Evolutionary conservation across 2,888 invertebrate genomes (phyloP).

Genomic region (Limnephilus rhombicus): DNA sequence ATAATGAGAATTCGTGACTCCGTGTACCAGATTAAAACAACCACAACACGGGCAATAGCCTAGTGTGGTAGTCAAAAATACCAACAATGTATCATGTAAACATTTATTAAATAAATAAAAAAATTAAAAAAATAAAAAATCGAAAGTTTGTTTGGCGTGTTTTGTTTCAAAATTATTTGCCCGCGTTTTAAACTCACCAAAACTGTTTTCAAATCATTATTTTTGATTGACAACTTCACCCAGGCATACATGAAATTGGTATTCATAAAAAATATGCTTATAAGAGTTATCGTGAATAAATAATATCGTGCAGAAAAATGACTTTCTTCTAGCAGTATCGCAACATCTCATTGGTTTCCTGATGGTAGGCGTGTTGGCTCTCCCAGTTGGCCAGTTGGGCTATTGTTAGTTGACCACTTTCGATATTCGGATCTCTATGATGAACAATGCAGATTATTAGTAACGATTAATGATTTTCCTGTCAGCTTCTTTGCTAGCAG

Average conservation of each 20-base stretch:
- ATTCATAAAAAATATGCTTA: background rate
- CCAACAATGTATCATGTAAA: too few species aligned
- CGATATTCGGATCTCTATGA: conserved; percentile 49
- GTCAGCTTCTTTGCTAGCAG: conserved; percentile 17
- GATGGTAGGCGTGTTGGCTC: conserved; percentile 39
- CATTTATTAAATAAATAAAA: too few species aligned
- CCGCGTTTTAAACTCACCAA: background rate
- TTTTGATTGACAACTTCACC: background rate
- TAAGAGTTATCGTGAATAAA: conserved; percentile 28
- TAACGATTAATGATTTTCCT: conserved; percentile 53
- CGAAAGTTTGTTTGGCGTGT: background rate
- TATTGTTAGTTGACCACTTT: conserved; percentile 55
- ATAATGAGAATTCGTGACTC: conserved; percentile 1
- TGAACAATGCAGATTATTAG: conserved; percentile 51
- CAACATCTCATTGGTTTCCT: conserved; percentile 35
- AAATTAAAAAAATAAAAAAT: too few species aligned
- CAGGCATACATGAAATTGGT: background rate
- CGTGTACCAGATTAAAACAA: background rate
- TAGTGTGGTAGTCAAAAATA: too few species aligned
- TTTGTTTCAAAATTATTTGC: background rate
- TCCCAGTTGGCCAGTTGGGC: conserved; percentile 8
- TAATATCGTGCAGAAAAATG: conserved; percentile 47
- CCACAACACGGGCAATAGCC: too few species aligned
- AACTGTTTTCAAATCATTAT: background rate
- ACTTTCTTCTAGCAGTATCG: conserved; percentile 52